Evolutionary conservation across 2,113 vertebrate genomes (phyloP).

Genomic region (Dicaeum eximium): DNA sequence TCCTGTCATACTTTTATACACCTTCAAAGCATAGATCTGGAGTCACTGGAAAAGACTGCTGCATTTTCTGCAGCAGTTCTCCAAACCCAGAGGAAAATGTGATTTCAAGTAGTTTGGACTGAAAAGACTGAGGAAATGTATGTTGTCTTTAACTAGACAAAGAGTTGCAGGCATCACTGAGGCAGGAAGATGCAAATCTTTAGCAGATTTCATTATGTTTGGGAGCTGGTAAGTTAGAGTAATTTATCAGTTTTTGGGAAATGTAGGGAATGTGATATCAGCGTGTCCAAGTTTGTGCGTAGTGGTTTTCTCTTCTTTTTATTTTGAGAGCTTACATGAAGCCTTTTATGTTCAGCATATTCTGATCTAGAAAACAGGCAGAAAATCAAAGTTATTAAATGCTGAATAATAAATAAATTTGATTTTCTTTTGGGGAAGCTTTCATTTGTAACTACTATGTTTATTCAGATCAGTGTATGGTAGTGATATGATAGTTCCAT

Average conservation of each 20-base stretch:
- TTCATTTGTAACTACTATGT: background rate
- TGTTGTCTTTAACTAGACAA: background rate
- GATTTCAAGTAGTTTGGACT: background rate
- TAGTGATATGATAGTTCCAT: background rate
- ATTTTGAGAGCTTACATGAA: background rate
- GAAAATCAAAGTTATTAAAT: background rate
- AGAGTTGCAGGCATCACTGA: background rate
- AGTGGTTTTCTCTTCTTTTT: background rate
- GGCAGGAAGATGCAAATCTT: constrained; percentile 79
- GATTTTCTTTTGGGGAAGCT: background rate
- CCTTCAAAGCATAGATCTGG: background rate
- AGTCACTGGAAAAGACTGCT: background rate
- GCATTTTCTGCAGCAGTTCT: background rate
- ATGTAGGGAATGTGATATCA: background rate
- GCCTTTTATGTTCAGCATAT: background rate
- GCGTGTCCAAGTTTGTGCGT: background rate
- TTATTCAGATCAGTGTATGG: background rate
- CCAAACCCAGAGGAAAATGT: constrained; percentile 31
- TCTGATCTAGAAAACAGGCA: background rate
- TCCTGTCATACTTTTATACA: background rate
- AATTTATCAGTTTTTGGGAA: background rate
- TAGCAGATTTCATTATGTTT: constrained; percentile 85
- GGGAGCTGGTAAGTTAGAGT: constrained; percentile 83
- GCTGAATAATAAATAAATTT: background rate
- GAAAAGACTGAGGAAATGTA: background rate